Conservation (phyloP, 1,140 invertebrate species). For the Neodiprion virginianus region DNA sequence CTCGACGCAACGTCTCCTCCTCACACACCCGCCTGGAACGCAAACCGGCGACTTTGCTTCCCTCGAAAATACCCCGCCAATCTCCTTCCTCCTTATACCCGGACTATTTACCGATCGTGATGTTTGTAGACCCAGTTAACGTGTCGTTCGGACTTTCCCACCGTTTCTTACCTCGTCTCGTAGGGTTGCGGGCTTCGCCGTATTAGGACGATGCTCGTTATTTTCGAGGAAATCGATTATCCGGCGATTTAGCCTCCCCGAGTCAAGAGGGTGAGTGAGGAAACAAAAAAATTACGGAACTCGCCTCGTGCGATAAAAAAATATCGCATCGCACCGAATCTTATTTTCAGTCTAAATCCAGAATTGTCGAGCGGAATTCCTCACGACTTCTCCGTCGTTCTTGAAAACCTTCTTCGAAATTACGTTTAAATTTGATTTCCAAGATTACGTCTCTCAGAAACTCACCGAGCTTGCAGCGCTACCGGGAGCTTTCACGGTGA, state of each 20-base stretch:
- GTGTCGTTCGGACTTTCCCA: background rate
- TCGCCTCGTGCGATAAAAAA: no score
- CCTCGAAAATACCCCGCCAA: background rate
- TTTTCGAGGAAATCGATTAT: no score
- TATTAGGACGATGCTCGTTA: no score
- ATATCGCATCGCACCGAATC: background rate
- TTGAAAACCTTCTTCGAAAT: background rate
- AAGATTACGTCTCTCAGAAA: background rate
- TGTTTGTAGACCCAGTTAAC: background rate
- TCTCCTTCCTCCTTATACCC: background rate
- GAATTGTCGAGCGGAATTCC: no score
- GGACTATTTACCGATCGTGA: background rate
- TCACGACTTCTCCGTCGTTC: no score
- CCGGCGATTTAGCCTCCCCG: no score
- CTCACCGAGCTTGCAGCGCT: background rate
- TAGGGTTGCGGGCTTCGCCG: no score
- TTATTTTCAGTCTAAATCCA: background rate
- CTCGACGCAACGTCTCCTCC: slow-evolving; percentile 31
- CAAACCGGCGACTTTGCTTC: background rate
- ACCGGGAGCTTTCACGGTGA: no score
- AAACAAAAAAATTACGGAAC: no score
- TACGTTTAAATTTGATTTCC: background rate
- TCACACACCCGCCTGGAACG: background rate
- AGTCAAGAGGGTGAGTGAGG: no score
- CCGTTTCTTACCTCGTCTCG: background rate